Percentiles rank a stretch among this genome's conserved stretches.
phyloP scores from a whole-genome alignment of 2,113 vertebrate genomes.

The Lathamus discolor region DNA sequence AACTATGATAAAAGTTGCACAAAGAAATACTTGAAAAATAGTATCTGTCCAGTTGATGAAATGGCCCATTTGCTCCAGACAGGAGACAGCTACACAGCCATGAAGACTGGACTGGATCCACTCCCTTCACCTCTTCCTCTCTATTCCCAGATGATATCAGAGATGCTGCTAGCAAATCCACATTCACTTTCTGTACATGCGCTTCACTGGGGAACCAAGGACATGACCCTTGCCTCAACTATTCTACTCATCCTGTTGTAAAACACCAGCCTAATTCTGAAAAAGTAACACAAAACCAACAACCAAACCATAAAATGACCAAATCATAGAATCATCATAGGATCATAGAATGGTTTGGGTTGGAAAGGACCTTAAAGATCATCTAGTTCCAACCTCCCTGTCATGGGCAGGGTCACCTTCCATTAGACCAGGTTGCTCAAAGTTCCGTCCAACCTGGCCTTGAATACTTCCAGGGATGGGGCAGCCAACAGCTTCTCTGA shows the following conservation, averaged over 20 bases:
- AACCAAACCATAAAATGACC: accelerated
- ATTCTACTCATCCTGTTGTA: neutral
- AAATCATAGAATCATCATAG: neutral
- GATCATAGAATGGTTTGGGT: neutral
- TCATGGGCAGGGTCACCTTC: neutral
- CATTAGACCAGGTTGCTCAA: neutral
- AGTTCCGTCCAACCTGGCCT: neutral
- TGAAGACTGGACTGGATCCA: neutral
- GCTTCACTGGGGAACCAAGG: neutral
- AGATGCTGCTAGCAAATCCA: neutral
- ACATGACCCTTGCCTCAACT: neutral
- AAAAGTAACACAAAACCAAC: neutral
- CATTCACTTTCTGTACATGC: neutral
- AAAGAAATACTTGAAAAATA: neutral
- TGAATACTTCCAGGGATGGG: neutral
- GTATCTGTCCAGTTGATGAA: neutral
- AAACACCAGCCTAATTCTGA: neutral
- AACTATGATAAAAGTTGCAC: neutral
- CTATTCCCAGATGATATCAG: neutral
- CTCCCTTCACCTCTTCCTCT: neutral
- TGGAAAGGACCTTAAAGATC: neutral
- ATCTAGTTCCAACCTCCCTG: neutral
- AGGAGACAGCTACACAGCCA: neutral
- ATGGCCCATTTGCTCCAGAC: neutral
- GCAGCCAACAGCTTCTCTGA: neutral